Base-by-base conservation (phyloP, 2,888 invertebrate genomes). In the Aphidoletes aphidimyza region DNA sequence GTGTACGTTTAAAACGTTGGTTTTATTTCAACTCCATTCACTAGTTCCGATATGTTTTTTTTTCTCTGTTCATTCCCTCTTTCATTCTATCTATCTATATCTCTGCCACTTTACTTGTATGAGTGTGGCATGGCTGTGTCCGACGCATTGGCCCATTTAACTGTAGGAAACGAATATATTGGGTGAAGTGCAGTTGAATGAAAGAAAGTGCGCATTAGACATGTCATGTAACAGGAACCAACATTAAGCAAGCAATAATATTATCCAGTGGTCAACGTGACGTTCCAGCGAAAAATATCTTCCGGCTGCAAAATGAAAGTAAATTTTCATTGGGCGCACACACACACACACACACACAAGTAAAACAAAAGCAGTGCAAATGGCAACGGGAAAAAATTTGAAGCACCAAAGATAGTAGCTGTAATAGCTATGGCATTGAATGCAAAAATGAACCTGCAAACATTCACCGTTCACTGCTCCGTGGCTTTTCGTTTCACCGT, bases 241-340 rank as follows among this genome's bases (percentile, higher is more conserved):
- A 69, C 69, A 69, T 69, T 30, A 69, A 30, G 69, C 30, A 26
- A 69, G 69, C 69, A 69, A 69, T 69, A 69, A 30, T 69, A 69
- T 30, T 69, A 69, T 69, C 69, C 69, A 69, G 34, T 69, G 69
- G 69, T 69, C 69, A 69, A 69, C 69, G 11, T 69, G 69, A 69
- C 69, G 69, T 69, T 3, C 11, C 69, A 69, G 30, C 11, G 69
- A 69, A 69, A 69, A 69, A 69, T 69, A 34, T 69, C 69, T 69
- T 69, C 69, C 69, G 69, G 69, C n/a, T 3, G 17, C 47, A 19
- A 47, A n/a, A 47, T 47, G 17, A 47, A 47, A 47, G 54, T 9
- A 69, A 69, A 69, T 69, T 69, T 69, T 30, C 69, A 69, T n/a
- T n/a, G n/a, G 69, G 30, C 34, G 34, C 34, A 30, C 26, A 69